phyloP scores from a whole-genome alignment of 2,113 vertebrate species.

The human region DNA sequence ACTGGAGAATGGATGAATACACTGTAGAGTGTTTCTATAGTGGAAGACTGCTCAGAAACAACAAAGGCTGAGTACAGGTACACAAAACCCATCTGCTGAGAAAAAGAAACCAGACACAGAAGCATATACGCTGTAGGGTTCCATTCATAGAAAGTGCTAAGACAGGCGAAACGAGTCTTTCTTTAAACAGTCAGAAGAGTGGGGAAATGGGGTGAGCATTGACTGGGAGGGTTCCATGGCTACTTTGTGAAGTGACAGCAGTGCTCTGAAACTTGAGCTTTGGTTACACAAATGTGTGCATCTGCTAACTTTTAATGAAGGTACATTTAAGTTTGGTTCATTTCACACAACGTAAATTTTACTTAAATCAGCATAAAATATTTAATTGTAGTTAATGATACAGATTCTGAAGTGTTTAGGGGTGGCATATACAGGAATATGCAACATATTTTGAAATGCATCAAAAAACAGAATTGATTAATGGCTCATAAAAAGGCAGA shows the following conservation, averaged over 20 bases:
- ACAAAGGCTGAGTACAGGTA: no score
- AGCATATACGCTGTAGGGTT: fast-evolving
- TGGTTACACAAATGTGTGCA: background rate
- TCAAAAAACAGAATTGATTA: background rate
- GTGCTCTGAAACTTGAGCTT: background rate
- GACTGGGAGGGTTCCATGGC: background rate
- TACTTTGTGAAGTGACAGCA: no score
- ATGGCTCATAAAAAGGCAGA: fast-evolving
- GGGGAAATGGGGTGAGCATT: background rate
- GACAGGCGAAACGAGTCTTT: background rate
- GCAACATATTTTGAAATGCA: background rate
- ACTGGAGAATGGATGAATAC: background rate
- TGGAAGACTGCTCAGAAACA: background rate
- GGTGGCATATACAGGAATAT: background rate
- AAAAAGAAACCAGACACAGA: background rate
- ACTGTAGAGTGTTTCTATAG: background rate
- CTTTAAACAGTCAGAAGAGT: background rate
- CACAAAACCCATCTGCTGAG: background rate
- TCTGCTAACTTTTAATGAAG: background rate
- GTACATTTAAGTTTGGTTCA: background rate
- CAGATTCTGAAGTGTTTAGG: background rate
- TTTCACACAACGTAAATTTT: background rate
- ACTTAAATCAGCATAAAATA: background rate
- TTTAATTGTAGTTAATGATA: background rate
- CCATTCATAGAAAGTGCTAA: background rate